Percentiles rank a stretch among this genome's conserved stretches.
Evolutionary conservation across 2,797 vertebrate genomes (phyloP).

Genomic region (Pseudochromis fuscus): DNA sequence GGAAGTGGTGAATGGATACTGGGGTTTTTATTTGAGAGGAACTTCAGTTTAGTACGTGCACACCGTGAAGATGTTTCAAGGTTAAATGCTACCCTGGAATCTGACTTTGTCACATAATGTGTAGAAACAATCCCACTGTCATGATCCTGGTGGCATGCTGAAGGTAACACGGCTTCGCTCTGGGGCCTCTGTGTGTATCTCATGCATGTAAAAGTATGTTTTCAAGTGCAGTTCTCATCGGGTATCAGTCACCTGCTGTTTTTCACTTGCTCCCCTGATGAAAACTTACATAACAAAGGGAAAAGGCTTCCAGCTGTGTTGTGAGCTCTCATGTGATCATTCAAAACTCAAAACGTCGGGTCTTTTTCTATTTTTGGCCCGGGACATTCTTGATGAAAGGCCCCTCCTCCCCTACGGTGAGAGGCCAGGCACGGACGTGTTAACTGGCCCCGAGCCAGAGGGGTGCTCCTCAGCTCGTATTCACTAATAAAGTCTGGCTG

Average conservation of each 20-base stretch:
- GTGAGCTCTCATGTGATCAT: slow-evolving; percentile 60
- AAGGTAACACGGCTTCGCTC: neutral
- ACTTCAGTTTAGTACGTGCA: neutral
- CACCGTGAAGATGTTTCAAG: neutral
- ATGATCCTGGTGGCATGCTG: neutral
- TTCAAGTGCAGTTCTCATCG: slow-evolving; percentile 40
- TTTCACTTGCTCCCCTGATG: slow-evolving; percentile 35
- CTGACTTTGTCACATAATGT: neutral
- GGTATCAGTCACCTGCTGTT: slow-evolving; percentile 38
- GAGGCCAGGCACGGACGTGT: slow-evolving; percentile 63
- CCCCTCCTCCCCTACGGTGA: slow-evolving; percentile 43
- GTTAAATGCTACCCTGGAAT: neutral
- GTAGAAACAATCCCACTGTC: slow-evolving; percentile 6
- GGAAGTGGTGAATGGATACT: neutral
- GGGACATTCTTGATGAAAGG: slow-evolving; percentile 72
- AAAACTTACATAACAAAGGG: slow-evolving; percentile 56
- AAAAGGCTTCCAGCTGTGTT: slow-evolving; percentile 60
- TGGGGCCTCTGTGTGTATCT: slow-evolving; percentile 34
- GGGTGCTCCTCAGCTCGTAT: slow-evolving; percentile 46
- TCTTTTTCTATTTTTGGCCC: slow-evolving; percentile 78
- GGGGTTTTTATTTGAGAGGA: neutral
- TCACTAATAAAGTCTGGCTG: slow-evolving; percentile 36
- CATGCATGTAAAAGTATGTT: slow-evolving; percentile 48
- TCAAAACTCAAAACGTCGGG: slow-evolving; percentile 66
- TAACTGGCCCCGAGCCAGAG: slow-evolving; percentile 58